Evolutionary conservation across 2,888 invertebrate genomes (phyloP), one percentile per base, ranked within the genome.

Genomic region (Ceriagrion tenellum): DNA sequence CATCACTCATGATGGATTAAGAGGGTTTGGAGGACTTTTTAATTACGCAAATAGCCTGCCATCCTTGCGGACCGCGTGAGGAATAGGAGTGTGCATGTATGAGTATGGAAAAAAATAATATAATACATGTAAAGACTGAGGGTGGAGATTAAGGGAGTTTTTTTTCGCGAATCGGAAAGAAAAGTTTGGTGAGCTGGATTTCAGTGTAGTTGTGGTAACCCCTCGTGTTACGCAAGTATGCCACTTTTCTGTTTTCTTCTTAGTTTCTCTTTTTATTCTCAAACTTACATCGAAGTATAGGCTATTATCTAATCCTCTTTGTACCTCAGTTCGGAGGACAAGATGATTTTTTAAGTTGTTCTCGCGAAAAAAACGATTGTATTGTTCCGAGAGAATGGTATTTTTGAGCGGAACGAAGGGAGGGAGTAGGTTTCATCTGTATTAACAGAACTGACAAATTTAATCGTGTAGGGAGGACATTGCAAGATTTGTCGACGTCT

Each of bases 11-110:
- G 81, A 30, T 35, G 35, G 81, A 35, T 81, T 81, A 81, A 81
- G 81, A 81, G 81, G 81, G 81, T 81, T 59, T 59, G 35, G 81
- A 81, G 35, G 81, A 81, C 26, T 81, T 69, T 26, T 81, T 81
- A 81, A 81, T 81, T 81, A 81, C 81, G 81, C 81, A 81, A 81
- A 81, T 35, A 81, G 81, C 35, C 35, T 2, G 81, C 81, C 35
- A 81, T 30, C 81, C 35, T 81, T 35, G 81, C 12, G 35, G 81
- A 35, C 30, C 30, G 35, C 16, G 35, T 35, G 81, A 81, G 35
- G 35, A 81, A 81, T 81, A 69, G 69, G 23, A 0, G 35, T 2
- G 81, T 35, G 81, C 26, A 35, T 69, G 20, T 59, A 18, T 59
- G 20, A 20, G 26, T 2, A 59, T 26, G 26, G 35, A 35, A 35